Conservation (phyloP, 2,113 vertebrate genomes). For the Pseudonaja textilis region DNA sequence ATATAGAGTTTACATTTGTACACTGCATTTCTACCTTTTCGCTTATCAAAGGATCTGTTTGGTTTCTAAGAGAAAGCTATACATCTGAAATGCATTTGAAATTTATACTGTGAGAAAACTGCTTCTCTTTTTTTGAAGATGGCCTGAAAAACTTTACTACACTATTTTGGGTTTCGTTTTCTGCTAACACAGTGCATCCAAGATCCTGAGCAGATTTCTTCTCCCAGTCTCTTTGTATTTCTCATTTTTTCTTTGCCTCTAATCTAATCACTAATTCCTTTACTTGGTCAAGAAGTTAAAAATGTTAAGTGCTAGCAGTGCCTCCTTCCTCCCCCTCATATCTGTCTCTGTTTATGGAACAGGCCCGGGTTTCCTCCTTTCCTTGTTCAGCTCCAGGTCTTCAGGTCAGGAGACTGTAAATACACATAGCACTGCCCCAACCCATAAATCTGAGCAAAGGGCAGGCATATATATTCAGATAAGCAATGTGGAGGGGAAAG, state of each 20-base stretch:
- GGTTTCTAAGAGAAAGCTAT: conserved; percentile 39
- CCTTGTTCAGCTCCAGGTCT: conserved; percentile 78
- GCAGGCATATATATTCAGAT: conserved; percentile 82
- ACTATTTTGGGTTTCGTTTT: conserved; percentile 43
- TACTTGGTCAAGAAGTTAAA: conserved; percentile 75
- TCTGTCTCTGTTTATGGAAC: conserved; percentile 82
- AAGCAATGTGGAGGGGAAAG: conserved; percentile 54
- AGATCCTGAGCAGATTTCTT: conserved; percentile 23
- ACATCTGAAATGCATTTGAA: conserved; percentile 53
- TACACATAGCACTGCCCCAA: conserved; percentile 83
- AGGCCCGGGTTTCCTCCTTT: conserved; percentile 75
- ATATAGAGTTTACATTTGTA: conserved; percentile 55
- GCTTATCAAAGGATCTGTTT: conserved; percentile 31
- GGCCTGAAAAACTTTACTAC: conserved; percentile 47
- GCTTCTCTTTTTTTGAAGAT: conserved; percentile 31
- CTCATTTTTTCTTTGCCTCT: conserved; percentile 67
- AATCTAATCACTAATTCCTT: conserved; percentile 76
- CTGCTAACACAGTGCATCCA: background rate
- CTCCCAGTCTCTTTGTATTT: conserved; percentile 30
- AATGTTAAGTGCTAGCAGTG: conserved; percentile 75
- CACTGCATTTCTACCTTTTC: conserved; percentile 56
- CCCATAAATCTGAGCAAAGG: conserved; percentile 89
- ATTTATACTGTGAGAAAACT: conserved; percentile 43
- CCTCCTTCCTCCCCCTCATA: conserved; percentile 72
- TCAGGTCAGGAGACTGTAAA: conserved; percentile 98